Evolutionary conservation across 1,140 invertebrate species (phyloP).

Genomic region (Myzus persicae): DNA sequence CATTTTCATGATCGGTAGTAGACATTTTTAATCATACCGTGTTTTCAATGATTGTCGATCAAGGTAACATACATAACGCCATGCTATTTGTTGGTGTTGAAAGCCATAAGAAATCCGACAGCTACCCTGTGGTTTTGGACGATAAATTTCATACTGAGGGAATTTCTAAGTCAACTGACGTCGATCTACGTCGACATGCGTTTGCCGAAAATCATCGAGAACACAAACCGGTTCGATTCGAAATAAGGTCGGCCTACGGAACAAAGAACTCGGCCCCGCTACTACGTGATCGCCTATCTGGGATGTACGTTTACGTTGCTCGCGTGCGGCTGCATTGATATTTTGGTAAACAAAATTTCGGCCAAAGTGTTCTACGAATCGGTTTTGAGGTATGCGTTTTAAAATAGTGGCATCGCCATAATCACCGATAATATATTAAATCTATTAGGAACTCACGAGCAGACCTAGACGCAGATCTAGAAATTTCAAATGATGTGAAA

Average conservation of each 20-base stretch:
- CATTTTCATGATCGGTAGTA: background rate
- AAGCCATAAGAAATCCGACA: background rate
- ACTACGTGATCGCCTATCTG: slow-evolving; percentile 33
- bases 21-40: background rate
- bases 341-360: background rate
- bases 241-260: background rate
- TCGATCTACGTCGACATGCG: background rate
- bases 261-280: background rate
- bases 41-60: background rate
- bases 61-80: background rate
- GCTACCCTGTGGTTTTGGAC: slow-evolving; percentile 41
- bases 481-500: background rate
- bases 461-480: background rate
- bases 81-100: background rate
- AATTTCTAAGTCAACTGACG: background rate
- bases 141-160: background rate
- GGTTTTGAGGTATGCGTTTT: slow-evolving; percentile 19
- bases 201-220: slow-evolving; percentile 26
- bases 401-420: background rate
- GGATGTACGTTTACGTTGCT: background rate
- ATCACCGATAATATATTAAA: background rate
- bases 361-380: background rate
- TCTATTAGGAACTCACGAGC: background rate
- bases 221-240: slow-evolving; percentile 13
- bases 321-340: background rate